Conservation (phyloP, 1,140 invertebrate genomes). For the Rhizoglyphus robini region DNA sequence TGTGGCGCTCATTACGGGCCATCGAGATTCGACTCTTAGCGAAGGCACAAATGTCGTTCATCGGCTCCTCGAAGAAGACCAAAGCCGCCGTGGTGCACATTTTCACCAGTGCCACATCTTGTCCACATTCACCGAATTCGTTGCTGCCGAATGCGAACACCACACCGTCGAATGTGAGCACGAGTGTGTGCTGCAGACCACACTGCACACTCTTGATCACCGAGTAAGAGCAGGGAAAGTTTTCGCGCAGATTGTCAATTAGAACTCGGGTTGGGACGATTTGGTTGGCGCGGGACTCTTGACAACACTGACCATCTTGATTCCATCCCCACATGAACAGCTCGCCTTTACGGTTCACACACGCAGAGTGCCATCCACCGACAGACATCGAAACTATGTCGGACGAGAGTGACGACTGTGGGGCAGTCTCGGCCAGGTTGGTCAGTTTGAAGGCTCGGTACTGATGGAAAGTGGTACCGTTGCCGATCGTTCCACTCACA, state of each 20-base stretch:
- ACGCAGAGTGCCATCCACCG: slow-evolving; percentile 14
- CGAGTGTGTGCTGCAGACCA: not conserved
- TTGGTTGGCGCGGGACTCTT: not conserved
- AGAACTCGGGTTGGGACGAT: not conserved
- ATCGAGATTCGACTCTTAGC: not conserved
- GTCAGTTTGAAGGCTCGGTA: not conserved
- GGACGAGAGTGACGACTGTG: not conserved
- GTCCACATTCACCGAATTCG: not conserved
- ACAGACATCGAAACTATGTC: not conserved
- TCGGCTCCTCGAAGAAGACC: not conserved
- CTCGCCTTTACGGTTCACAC: not conserved
- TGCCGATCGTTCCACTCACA: not conserved
- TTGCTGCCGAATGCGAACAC: not conserved
- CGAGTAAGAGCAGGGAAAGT: not conserved
- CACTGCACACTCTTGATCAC: not conserved
- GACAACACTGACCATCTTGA: slow-evolving; percentile 4
- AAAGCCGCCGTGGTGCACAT: not conserved
- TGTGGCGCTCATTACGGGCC: not conserved
- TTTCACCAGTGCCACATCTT: not conserved
- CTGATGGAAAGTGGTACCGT: slow-evolving; percentile 11
- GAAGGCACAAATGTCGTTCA: not conserved
- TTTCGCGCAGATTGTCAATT: not conserved
- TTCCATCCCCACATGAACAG: slow-evolving; percentile 9
- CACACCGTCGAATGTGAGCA: not conserved
- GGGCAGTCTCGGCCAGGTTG: not conserved